These are phyloP conservation scores for Gadopsis bispinosus DNA, from an alignment of 2,797 vertebrate genomes.

Conservation along the genomic window DNA sequence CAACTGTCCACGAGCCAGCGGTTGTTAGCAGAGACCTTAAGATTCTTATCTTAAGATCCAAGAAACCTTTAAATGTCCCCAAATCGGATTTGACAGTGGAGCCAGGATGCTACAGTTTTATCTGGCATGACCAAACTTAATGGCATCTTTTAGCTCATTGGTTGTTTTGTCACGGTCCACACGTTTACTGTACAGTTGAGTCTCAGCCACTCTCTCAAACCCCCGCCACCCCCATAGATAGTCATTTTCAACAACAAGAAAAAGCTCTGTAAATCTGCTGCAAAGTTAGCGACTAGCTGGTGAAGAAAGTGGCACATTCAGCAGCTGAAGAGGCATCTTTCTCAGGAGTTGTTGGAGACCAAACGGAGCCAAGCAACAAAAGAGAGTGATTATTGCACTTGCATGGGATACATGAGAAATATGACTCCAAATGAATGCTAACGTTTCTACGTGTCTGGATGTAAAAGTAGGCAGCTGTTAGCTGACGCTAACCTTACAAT, in stretches of 20 bases:
- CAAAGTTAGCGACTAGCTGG: too few relatives aligned
- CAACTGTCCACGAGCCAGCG: neutral
- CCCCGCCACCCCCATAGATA: too few relatives aligned
- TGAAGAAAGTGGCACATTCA: too few relatives aligned
- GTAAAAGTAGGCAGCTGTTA: neutral
- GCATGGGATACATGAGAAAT: too few relatives aligned
- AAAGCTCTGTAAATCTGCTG: too few relatives aligned
- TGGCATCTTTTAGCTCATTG: too few relatives aligned
- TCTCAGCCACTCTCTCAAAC: too few relatives aligned
- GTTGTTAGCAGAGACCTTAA: neutral
- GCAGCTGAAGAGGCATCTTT: neutral
- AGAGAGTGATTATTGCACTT: neutral
- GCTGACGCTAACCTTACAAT: neutral
- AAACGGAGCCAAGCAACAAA: neutral
- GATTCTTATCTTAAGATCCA: neutral
- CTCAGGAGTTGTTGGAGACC: neutral
- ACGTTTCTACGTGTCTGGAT: neutral
- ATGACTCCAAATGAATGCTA: neutral
- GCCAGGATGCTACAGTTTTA: neutral
- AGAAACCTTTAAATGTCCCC: neutral
- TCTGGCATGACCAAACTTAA: too few relatives aligned
- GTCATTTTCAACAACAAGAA: too few relatives aligned
- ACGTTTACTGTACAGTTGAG: too few relatives aligned
- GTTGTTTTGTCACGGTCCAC: too few relatives aligned
- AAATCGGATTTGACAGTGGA: neutral